Conservation (phyloP, 2,113 vertebrate genomes). For the Spea multiplicata region DNA sequence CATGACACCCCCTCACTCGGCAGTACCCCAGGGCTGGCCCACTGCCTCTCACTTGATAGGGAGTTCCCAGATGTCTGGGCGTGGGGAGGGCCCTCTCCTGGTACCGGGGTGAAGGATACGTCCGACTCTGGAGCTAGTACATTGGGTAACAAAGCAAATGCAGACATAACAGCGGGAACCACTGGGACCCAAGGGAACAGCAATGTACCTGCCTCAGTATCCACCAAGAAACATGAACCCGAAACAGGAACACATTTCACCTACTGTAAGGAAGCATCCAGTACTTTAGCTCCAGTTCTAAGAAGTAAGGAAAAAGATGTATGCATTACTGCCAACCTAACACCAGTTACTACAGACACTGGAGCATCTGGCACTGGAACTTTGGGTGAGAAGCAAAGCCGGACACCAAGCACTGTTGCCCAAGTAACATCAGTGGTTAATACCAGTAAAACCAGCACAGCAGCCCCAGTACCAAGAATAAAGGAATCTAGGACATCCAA, state of each 20-base stretch:
- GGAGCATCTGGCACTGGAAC: not conserved
- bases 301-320: not conserved
- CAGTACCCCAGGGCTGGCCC: slow-evolving; percentile 38
- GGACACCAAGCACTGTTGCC: not conserved
- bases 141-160: not conserved
- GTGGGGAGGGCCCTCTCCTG: slow-evolving; percentile 32
- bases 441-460: not conserved
- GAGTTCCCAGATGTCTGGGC: slow-evolving; percentile 40
- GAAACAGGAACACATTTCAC: not conserved
- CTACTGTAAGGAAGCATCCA: not conserved
- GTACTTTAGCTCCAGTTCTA: not conserved
- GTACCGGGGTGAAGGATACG: slow-evolving; percentile 31
- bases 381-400: not conserved
- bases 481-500: not conserved
- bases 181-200: not conserved
- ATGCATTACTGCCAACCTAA: not conserved
- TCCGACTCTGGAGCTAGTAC: not conserved
- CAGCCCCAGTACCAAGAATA: not conserved
- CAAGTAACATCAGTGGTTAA: not conserved
- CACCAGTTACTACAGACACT: not conserved
- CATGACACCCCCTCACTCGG: slow-evolving; percentile 43
- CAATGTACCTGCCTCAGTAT: slow-evolving; percentile 7
- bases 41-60: slow-evolving; percentile 43
- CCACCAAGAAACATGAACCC: not conserved
- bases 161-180: not conserved